Evolutionary conservation across 2,888 invertebrate species (phyloP).

Genomic region (Agrotis exclamationis): DNA sequence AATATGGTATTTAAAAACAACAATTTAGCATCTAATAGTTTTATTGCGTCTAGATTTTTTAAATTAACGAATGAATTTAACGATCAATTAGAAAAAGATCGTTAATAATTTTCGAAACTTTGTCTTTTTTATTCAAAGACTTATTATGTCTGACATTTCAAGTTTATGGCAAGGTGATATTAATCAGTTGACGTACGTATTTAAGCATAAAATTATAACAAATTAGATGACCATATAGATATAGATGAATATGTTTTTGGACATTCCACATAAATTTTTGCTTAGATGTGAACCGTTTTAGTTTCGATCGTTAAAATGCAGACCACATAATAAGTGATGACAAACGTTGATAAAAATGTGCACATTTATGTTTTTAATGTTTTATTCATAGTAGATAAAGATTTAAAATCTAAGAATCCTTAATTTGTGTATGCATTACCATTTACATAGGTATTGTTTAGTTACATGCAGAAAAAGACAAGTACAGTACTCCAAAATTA

Average conservation of each 20-base stretch:
- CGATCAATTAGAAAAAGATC: constrained; percentile 57
- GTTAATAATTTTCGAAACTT: constrained; percentile 52
- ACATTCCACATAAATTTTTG: neutral
- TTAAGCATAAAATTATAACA: constrained; percentile 52
- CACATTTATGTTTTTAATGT: constrained; percentile 46
- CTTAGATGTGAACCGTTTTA: constrained; percentile 1
- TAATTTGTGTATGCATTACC: neutral
- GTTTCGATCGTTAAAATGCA: constrained; percentile 43
- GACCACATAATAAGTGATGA: constrained; percentile 45
- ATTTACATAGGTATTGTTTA: no score
- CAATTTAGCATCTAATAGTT: constrained; percentile 41
- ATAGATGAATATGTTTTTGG: neutral
- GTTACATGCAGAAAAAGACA: no score
- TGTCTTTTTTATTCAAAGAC: constrained; percentile 37
- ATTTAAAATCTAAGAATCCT: constrained; percentile 33
- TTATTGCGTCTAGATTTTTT: constrained; percentile 55
- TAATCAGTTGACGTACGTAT: constrained; percentile 42
- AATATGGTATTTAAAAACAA: constrained; percentile 14
- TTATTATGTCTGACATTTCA: constrained; percentile 60
- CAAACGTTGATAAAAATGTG: constrained; percentile 43
- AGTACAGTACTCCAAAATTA: no score
- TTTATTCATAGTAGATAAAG: constrained; percentile 48
- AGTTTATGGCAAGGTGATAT: constrained; percentile 55
- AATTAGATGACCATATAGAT: constrained; percentile 15
- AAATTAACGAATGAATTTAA: constrained; percentile 64